Base-by-base conservation (phyloP, 2,113 vertebrate genomes). In the Proteles cristata region DNA sequence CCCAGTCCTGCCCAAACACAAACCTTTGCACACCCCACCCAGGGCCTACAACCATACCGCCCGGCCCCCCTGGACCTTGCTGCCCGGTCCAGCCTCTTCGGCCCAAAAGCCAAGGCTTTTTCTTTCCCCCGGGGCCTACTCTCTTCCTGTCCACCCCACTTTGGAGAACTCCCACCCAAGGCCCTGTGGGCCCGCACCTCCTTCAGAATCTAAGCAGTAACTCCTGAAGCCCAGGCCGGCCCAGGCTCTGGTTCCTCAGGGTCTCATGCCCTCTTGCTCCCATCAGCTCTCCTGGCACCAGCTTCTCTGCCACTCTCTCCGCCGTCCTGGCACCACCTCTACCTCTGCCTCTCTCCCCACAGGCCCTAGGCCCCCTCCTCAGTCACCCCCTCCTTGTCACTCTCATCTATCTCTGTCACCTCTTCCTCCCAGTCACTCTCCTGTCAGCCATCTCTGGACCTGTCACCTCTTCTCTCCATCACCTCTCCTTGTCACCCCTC, bases 391-490 rank as follows among this genome's bases (percentile, higher is more conserved):
- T 86, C 66, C 77, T 65, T 74, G 53, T 74, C 89, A 93, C 93
- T 66, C 80, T 86, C 85, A 83, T 79, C 88, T 93, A 82, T 82
- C 89, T 79, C 35, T 95, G 71, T 61, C 92, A 95, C 63, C 73
- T 73, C 81, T 88, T 95, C 58, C 76, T 95, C 45, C 74, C 61
- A 93, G 93, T 91, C 84, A 95, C 90, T 88, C 91, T 94, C 23
- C 80, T 73, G 81, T 93, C 92, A 88, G 85, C 88, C 88, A 96
- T 96, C 97, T 94, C 95, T 31, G 45, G 79, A 96, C 96, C 82
- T 97, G 95, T 95, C 96, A 97, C 95, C 89, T 79, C 50, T 90
- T 96, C 83, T 96, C 26, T 61, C 43, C 94, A 97, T 93, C 95
- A 95, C 86, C 87, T 97, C 69, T 97, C 63, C 74, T 90, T 93